These are phyloP conservation scores for Lepidocyrtoides sp. DNA, from an alignment of 2,888 invertebrate genomes.

Conservation along the genomic window DNA sequence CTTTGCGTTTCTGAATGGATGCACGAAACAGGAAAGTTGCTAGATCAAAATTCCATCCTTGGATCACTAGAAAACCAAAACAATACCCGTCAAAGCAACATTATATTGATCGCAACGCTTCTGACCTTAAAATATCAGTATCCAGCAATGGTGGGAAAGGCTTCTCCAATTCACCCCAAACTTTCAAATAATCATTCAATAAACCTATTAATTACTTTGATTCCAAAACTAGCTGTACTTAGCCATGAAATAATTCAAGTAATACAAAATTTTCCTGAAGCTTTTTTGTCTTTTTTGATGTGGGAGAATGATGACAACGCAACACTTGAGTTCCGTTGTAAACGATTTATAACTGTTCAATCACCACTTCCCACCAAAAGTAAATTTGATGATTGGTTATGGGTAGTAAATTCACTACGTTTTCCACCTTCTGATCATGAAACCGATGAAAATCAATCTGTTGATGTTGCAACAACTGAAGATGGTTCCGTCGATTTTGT, in stretches of 20 bases:
- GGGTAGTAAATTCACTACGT: neutral
- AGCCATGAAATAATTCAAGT: neutral
- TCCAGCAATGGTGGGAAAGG: neutral
- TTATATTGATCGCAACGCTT: neutral
- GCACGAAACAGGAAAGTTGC: neutral
- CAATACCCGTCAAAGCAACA: neutral
- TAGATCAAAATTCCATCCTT: neutral
- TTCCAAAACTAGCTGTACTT: neutral
- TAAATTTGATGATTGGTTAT: neutral
- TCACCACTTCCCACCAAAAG: neutral
- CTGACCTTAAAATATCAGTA: neutral
- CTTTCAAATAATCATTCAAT: neutral
- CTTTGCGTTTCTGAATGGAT: neutral
- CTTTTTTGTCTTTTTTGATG: neutral
- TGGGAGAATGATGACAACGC: neutral
- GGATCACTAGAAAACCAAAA: neutral
- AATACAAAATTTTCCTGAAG: neutral
- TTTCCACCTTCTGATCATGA: neutral
- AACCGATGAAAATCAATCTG: no score
- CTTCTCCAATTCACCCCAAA: neutral
- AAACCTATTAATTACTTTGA: neutral
- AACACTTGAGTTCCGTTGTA: neutral
- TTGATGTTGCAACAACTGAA: no score
- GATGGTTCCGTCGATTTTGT: no score
- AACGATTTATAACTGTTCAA: neutral